Percentiles rank a stretch among this genome's conserved stretches.
These are phyloP conservation scores for Acanthococcus lagerstroemiae DNA, from an alignment of 2,888 invertebrate genomes.

Conservation along the genomic window DNA sequence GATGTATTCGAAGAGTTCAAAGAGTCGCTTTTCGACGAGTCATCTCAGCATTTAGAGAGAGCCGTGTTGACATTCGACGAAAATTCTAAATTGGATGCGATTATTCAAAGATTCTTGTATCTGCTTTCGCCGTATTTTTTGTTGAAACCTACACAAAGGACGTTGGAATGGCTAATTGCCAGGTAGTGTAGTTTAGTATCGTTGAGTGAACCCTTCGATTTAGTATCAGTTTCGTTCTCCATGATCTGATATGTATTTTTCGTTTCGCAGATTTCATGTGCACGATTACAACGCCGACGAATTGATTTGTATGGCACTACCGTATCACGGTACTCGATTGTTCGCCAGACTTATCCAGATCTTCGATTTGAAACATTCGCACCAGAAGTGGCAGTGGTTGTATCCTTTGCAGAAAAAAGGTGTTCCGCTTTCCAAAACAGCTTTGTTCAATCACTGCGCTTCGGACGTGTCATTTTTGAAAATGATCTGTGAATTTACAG, in stretches of 20 bases:
- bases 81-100: slow-evolving; percentile 63
- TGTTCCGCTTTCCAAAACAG: slow-evolving; percentile 58
- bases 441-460: slow-evolving; percentile 61
- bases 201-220: neutral
- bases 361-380: slow-evolving; percentile 48
- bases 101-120: slow-evolving; percentile 67
- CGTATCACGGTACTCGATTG: slow-evolving; percentile 85
- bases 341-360: slow-evolving; percentile 74
- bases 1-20: slow-evolving; percentile 62
- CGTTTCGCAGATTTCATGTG: slow-evolving; percentile 58
- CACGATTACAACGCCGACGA: slow-evolving; percentile 78
- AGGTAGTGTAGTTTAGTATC: slow-evolving; percentile 28
- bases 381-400: slow-evolving; percentile 68
- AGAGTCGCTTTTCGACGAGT: slow-evolving; percentile 62
- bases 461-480: slow-evolving; percentile 53
- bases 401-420: slow-evolving; percentile 62
- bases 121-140: slow-evolving; percentile 81
- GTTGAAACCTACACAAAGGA: slow-evolving; percentile 73
- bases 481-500: slow-evolving; percentile 51
- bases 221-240: neutral
- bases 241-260: neutral
- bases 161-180: slow-evolving; percentile 89
- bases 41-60: slow-evolving; percentile 69
- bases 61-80: slow-evolving; percentile 61
- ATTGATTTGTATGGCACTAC: slow-evolving; percentile 69